Conservation (phyloP, 2,888 invertebrate species). For the Stictocephala bisonia region DNA sequence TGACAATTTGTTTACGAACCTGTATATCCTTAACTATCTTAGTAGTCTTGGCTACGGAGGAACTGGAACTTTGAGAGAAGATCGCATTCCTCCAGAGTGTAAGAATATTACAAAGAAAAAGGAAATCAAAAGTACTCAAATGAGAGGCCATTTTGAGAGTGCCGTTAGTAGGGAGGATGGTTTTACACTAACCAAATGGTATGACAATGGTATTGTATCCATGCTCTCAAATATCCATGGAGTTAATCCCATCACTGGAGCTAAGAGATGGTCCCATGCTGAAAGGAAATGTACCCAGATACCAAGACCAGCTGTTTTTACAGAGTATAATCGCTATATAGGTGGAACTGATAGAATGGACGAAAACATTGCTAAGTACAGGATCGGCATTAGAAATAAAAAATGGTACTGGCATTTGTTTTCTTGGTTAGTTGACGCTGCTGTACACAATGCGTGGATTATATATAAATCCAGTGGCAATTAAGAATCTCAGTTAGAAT, state of each 20-base stretch:
- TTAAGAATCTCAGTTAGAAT: constrained; percentile 1
- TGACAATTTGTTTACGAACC: constrained; percentile 59
- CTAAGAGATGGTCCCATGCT: constrained; percentile 50
- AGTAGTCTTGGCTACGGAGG: constrained; percentile 53
- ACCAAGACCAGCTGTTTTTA: constrained; percentile 51
- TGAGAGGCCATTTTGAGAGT: constrained; percentile 44
- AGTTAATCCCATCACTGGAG: constrained; percentile 49
- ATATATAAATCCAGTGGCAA: neutral
- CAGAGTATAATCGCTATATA: constrained; percentile 57
- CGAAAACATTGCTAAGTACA: constrained; percentile 55
- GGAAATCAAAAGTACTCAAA: constrained; percentile 31
- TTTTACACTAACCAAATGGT: constrained; percentile 57
- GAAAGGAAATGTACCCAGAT: constrained; percentile 54
- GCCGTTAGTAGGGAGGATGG: constrained; percentile 45
- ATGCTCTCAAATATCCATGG: constrained; percentile 53
- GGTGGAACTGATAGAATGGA: constrained; percentile 56
- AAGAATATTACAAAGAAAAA: constrained; percentile 45
- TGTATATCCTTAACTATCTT: constrained; percentile 54
- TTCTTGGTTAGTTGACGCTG: constrained; percentile 20
- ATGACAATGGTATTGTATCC: constrained; percentile 60
- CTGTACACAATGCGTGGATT: constrained; percentile 9
- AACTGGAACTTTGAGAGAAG: constrained; percentile 57
- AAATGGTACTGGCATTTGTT: constrained; percentile 52
- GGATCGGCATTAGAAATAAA: constrained; percentile 56
- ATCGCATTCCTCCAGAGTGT: constrained; percentile 49